Evolutionary conservation across 2,888 invertebrate species (phyloP).

Genomic region (Tortrix viridana): DNA sequence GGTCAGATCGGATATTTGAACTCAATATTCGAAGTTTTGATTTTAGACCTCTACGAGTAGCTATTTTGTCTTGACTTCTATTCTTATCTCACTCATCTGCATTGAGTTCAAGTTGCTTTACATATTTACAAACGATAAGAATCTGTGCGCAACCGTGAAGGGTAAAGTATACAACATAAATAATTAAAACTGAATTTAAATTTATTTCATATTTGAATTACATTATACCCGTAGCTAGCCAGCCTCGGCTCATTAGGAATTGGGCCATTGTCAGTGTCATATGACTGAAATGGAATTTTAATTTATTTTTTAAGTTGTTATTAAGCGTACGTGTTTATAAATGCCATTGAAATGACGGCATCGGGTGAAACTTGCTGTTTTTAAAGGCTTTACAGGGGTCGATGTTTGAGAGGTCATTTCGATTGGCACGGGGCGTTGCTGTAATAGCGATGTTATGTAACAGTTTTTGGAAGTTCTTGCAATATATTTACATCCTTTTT

Average conservation of each 20-base stretch:
- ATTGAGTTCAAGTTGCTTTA: background rate
- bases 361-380: constrained; percentile 17
- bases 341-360: constrained; percentile 14
- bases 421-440: constrained; percentile 11
- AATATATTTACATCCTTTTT: too few species aligned
- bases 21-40: too few species aligned
- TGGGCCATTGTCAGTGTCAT: constrained; percentile 44
- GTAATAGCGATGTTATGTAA: constrained; percentile 21
- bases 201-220: constrained; percentile 24
- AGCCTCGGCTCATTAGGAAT: constrained; percentile 27
- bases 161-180: constrained; percentile 7
- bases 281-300: constrained; percentile 39
- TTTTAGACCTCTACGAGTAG: too few species aligned
- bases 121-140: background rate
- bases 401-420: constrained; percentile 33
- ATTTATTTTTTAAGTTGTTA: constrained; percentile 30
- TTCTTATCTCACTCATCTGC: background rate
- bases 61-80: too few species aligned
- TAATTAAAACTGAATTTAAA: constrained; percentile 30
- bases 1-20: too few species aligned
- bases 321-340: constrained; percentile 5
- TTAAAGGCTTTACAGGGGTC: constrained; percentile 14
- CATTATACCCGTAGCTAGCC: constrained; percentile 15
- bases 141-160: constrained; percentile 22
- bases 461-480: background rate